Percentiles rank a stretch among this genome's conserved stretches.
Conservation (phyloP, 2,113 vertebrate genomes). For the Rhea americana region DNA sequence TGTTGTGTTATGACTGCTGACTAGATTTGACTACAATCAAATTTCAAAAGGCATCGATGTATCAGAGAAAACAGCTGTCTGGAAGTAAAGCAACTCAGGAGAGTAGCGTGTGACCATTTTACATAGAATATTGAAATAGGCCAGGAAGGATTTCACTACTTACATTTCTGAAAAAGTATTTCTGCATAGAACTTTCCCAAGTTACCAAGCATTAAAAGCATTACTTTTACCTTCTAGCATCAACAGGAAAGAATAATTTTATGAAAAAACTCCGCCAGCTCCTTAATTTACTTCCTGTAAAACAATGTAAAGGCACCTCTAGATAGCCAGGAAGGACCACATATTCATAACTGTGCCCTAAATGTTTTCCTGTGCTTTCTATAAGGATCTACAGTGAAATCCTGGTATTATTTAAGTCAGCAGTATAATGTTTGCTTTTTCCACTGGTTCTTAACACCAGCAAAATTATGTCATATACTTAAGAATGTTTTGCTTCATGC, state of each 20-base stretch:
- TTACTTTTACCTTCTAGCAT: background rate
- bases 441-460: background rate
- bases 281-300: background rate
- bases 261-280: background rate
- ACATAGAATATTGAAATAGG: background rate
- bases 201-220: background rate
- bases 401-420: conserved; percentile 30
- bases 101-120: background rate
- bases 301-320: background rate
- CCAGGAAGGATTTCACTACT: background rate
- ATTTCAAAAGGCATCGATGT: background rate
- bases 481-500: background rate
- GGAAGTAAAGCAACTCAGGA: background rate
- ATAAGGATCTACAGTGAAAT: conserved; percentile 34
- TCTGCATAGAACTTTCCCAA: background rate
- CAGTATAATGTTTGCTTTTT: conserved; percentile 1
- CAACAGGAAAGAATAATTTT: background rate
- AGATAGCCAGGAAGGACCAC: background rate
- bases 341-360: background rate
- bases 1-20: background rate
- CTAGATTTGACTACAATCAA: background rate
- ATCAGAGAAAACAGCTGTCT: background rate
- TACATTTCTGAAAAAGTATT: background rate
- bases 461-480: conserved; percentile 4
- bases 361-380: conserved; percentile 41